phyloP scores from a whole-genome alignment of 1,140 invertebrate species.

The Reticulitermes speratus region DNA sequence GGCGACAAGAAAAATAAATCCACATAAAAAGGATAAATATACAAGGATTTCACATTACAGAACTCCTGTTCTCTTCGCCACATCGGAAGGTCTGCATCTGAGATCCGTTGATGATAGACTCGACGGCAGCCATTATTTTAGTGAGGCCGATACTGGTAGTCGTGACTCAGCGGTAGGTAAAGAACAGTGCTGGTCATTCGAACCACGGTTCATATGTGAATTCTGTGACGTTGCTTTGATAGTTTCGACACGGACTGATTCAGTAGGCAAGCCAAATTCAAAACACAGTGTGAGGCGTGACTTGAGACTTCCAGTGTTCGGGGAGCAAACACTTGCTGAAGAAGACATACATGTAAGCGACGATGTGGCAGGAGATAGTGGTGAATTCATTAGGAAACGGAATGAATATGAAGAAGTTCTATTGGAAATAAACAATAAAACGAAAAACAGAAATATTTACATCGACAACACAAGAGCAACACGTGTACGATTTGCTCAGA shows the following conservation, averaged over 20 bases:
- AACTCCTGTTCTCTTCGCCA: conserved; percentile 39
- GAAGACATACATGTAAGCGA: conserved; percentile 22
- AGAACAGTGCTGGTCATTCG: conserved; percentile 15
- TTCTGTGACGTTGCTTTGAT: conserved; percentile 37
- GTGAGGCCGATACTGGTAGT: neutral
- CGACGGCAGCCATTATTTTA: neutral
- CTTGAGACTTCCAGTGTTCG: neutral
- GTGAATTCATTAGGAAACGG: neutral
- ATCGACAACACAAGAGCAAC: neutral
- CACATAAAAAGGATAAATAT: conserved; percentile 22
- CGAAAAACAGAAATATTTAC: neutral
- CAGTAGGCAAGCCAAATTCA: neutral
- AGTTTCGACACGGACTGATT: neutral
- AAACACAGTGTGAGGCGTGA: neutral
- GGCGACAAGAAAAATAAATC: neutral
- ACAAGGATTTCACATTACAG: conserved; percentile 29
- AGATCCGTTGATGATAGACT: conserved; percentile 31
- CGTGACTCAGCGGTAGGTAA: neutral
- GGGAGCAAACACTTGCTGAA: neutral
- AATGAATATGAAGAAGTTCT: neutral
- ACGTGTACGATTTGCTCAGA: conserved; percentile 25
- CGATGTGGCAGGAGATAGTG: neutral
- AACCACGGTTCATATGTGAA: conserved; percentile 37
- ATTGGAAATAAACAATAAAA: neutral
- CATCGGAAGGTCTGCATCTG: conserved; percentile 38